These are phyloP conservation scores for Tinea pellionella DNA, from an alignment of 2,888 invertebrate genomes.

Conservation along the genomic window DNA sequence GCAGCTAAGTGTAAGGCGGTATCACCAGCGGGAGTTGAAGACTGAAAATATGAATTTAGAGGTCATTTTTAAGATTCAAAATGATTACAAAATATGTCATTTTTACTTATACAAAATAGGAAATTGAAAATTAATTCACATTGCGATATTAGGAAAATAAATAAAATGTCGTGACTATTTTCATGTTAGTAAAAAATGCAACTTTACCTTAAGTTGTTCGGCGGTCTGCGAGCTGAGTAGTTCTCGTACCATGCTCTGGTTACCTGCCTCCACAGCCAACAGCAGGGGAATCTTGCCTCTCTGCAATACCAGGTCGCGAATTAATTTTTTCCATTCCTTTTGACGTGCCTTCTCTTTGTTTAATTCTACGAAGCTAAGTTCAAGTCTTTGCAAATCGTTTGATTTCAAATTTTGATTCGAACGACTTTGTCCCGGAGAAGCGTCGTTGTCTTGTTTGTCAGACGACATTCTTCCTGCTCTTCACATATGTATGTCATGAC, in stretches of 20 bases:
- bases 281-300: conserved; percentile 94
- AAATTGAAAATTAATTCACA: neutral
- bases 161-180: neutral
- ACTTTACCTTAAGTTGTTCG: conserved; percentile 81
- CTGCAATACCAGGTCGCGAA: conserved; percentile 75
- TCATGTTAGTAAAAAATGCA: neutral
- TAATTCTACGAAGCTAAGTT: conserved; percentile 61
- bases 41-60: conserved; percentile 40
- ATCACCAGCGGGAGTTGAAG: conserved; percentile 88
- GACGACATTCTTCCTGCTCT: neutral
- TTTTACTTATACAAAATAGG: too few species aligned
- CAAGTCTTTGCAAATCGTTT: conserved; percentile 57
- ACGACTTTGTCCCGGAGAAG: neutral
- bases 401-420: conserved; percentile 19
- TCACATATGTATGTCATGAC: neutral
- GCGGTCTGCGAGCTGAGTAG: conserved; percentile 88
- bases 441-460: conserved; percentile 3
- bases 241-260: conserved; percentile 95
- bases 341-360: conserved; percentile 64
- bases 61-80: neutral
- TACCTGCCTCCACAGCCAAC: conserved; percentile 94
- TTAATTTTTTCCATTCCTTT: conserved; percentile 69
- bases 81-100: too few species aligned
- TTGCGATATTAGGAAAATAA: neutral
- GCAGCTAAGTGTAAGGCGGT: conserved; percentile 95